These are phyloP conservation scores for Epiblema foenella DNA, from an alignment of 2,888 invertebrate genomes.

Conservation along the genomic window DNA sequence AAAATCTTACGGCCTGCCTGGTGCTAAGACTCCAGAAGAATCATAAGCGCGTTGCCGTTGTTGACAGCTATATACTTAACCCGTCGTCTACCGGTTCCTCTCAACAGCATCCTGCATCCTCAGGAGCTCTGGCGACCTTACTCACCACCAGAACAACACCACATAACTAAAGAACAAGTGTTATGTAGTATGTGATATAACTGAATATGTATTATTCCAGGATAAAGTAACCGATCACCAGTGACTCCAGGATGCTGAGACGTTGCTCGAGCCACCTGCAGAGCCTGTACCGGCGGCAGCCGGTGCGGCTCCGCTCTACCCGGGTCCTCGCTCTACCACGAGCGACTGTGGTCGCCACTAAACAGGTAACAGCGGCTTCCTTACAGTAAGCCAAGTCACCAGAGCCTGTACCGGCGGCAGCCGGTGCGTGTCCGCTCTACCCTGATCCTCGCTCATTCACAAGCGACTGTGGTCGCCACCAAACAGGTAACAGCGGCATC, in stretches of 20 bases:
- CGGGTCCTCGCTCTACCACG: constrained; percentile 64
- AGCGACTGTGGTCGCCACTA: constrained; percentile 53
- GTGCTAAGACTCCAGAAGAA: no score
- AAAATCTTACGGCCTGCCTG: no score
- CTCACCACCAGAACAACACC: no score
- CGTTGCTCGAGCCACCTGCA: constrained; percentile 81
- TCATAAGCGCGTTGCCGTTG: no score
- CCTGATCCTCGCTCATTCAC: constrained; percentile 63
- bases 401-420: constrained; percentile 77
- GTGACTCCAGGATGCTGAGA: constrained; percentile 70
- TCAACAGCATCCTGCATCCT: no score
- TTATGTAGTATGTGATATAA: no score
- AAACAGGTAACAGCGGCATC: constrained; percentile 53
- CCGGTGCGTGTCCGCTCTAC: constrained; percentile 70
- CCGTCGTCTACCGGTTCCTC: no score
- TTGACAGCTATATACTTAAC: no score
- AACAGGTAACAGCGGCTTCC: constrained; percentile 53
- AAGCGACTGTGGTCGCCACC: constrained; percentile 54
- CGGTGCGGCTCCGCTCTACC: constrained; percentile 70
- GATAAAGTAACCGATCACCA: constrained; percentile 56
- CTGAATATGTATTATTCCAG: constrained; percentile 58
- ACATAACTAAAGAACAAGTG: no score
- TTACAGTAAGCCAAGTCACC: constrained; percentile 44
- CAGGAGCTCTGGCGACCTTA: no score
- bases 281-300: constrained; percentile 76